Evolutionary conservation across 2,888 invertebrate species (phyloP).

Genomic region (Dascillus cervinus): DNA sequence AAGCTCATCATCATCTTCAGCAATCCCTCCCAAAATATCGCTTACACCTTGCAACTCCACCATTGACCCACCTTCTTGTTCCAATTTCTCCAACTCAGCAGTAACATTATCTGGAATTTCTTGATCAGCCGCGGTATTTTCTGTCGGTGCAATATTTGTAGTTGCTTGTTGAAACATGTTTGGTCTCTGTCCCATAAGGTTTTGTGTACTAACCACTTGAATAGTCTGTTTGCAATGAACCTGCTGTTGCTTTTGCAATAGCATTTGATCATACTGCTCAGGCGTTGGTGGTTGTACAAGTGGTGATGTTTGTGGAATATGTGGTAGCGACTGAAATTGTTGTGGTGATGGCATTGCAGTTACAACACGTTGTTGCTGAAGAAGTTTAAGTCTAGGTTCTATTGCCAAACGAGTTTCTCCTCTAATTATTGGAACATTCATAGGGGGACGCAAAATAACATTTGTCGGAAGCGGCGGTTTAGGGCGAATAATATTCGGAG

Average conservation of each 20-base stretch:
- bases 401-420: background rate
- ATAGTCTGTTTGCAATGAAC: conserved; percentile 4
- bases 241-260: conserved; percentile 12
- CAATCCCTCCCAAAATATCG: conserved; percentile 74
- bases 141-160: conserved; percentile 18
- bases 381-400: conserved; percentile 12
- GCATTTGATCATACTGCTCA: conserved; percentile 15
- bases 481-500: conserved; percentile 46
- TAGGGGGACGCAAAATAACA: conserved; percentile 28
- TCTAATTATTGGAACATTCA: too few species aligned
- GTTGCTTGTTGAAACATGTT: too few species aligned
- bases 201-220: too few species aligned
- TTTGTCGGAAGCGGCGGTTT: conserved; percentile 39
- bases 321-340: conserved; percentile 19
- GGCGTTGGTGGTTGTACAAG: conserved; percentile 6
- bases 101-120: conserved; percentile 62
- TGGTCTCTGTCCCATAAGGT: too few species aligned
- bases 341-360: conserved; percentile 29
- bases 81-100: conserved; percentile 60
- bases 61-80: conserved; percentile 55
- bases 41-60: conserved; percentile 60
- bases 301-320: conserved; percentile 19
- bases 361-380: conserved; percentile 34
- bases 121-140: conserved; percentile 36
- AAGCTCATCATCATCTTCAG: conserved; percentile 80